Evolutionary conservation across 2,113 vertebrate genomes (phyloP).

Genomic region (Sturnus vulgaris): DNA sequence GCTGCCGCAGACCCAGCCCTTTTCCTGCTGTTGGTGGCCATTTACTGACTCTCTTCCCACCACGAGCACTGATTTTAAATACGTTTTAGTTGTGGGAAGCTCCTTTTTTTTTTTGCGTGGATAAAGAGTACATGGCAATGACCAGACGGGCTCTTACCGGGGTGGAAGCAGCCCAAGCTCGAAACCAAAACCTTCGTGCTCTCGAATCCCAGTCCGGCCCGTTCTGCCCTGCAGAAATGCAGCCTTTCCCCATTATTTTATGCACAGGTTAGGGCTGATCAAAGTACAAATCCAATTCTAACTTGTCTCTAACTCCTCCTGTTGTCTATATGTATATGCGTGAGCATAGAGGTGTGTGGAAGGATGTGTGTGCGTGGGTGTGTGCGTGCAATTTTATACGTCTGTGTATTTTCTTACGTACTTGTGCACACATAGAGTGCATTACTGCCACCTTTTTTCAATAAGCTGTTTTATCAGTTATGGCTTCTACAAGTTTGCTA

Average conservation of each 20-base stretch:
- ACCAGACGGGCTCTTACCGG: slow-evolving; percentile 46
- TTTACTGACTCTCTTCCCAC: slow-evolving; percentile 67
- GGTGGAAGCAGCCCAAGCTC: slow-evolving; percentile 46
- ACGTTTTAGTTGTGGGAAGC: slow-evolving; percentile 70
- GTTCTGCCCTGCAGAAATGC: slow-evolving; percentile 46
- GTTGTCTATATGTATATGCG: slow-evolving; percentile 84
- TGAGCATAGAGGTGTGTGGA: slow-evolving; percentile 80
- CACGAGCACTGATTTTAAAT: slow-evolving; percentile 75
- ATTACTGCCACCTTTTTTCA: slow-evolving; percentile 96
- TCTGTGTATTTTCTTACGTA: slow-evolving; percentile 92
- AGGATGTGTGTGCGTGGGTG: slow-evolving; percentile 72
- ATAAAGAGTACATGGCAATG: slow-evolving; percentile 40
- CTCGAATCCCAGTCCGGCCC: slow-evolving; percentile 51
- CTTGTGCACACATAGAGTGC: slow-evolving; percentile 94
- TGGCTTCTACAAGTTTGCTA: slow-evolving; percentile 90
- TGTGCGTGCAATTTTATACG: slow-evolving; percentile 83
- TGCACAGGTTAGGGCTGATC: slow-evolving; percentile 73
- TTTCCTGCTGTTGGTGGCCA: slow-evolving; percentile 43
- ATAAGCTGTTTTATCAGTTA: slow-evolving; percentile 97
- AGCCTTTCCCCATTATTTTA: slow-evolving; percentile 66
- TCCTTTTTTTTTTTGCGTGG: slow-evolving; percentile 59
- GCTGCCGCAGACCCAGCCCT: slow-evolving; percentile 46
- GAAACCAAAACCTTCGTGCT: slow-evolving; percentile 64
- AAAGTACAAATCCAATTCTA: slow-evolving; percentile 80
- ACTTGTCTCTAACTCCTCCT: slow-evolving; percentile 82